Base-by-base conservation (phyloP, 2,888 invertebrate genomes). In the Lysandra coridon region DNA sequence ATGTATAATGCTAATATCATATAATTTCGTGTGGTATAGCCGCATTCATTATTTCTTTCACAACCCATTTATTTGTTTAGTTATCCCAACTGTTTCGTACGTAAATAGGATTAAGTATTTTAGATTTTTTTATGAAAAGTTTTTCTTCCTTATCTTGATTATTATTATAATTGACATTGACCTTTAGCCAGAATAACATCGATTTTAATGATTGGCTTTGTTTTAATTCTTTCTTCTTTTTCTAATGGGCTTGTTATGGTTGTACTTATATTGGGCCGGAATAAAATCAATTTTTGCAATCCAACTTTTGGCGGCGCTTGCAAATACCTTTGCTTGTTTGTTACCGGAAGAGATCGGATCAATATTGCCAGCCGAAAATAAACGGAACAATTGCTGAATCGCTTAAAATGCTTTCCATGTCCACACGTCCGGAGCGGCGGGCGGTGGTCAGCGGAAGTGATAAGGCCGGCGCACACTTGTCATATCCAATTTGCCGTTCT, bases 371-470 rank as follows among this genome's bases (percentile, higher is more conserved):
- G 87, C 88, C 88, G 83, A 86, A 91, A 91, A 92, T 91, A 92
- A 91, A 90, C 89, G 88, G 91, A 89, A 92, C 92, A 92, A 91
- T 91, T 87, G 90, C 84, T 86, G 83, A 82, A 81, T 83, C 88
- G 90, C 91, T 94, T 94, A 94, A 94, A 94, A 94, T 94, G 93
- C 94, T 94, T 94, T 94, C 89, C 93, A 89, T 94, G 94, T 94
- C 89, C 86, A 85, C 86, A 87, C 92, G 90, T 93, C 93, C 93
- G 93, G 88, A 86, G 85, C 81, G 88, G 86, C 37, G 62, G 49
- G 87, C 86, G 86, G 80, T 82, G 81, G 81, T 82, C 83, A 85
- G 84, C 85, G 81, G 82, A 78, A 80, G 79, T 78, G 80, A 79
- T 79, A 40, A 79, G 78, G 79, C 84, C 93, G 92, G 93, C 92